phyloP scores from a whole-genome alignment of 2,113 vertebrate genomes.

The Pygathrix nemaeus region DNA sequence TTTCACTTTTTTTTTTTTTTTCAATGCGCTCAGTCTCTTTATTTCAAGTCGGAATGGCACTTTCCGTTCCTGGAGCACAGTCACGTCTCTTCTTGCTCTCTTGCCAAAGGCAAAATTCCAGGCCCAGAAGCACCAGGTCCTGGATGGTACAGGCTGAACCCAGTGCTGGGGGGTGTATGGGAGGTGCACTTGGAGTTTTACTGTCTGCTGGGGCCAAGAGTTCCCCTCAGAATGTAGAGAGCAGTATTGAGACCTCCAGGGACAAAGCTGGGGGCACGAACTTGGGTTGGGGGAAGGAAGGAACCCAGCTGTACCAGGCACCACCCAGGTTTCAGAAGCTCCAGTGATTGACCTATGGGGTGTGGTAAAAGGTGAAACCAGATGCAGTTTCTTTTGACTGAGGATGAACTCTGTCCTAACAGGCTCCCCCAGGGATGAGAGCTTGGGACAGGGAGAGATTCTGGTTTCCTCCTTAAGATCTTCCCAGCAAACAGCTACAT shows the following conservation, averaged over 20 bases:
- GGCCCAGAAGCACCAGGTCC: background rate
- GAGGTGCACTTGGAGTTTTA: too few relatives aligned
- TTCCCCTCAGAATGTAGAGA: background rate
- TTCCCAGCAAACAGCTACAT: too few relatives aligned
- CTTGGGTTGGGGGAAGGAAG: background rate
- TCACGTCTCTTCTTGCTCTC: background rate
- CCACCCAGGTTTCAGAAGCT: too few relatives aligned
- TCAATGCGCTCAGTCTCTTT: background rate
- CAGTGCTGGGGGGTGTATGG: background rate
- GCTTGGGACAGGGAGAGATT: too few relatives aligned
- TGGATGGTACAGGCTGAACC: too few relatives aligned
- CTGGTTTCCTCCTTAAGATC: too few relatives aligned
- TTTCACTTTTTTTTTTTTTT: background rate
- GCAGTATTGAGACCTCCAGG: background rate
- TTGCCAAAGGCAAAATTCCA: background rate
- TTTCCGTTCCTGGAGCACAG: background rate
- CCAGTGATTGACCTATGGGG: too few relatives aligned
- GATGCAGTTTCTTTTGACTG: too few relatives aligned
- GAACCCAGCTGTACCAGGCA: too few relatives aligned
- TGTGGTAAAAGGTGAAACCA: too few relatives aligned
- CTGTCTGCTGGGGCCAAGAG: background rate
- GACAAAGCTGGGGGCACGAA: background rate
- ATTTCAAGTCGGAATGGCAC: background rate
- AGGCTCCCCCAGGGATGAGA: too few relatives aligned
- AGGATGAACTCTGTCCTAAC: too few relatives aligned